Conservation (phyloP, 2,797 vertebrate species). For the Stomatorhinus walkeri region DNA sequence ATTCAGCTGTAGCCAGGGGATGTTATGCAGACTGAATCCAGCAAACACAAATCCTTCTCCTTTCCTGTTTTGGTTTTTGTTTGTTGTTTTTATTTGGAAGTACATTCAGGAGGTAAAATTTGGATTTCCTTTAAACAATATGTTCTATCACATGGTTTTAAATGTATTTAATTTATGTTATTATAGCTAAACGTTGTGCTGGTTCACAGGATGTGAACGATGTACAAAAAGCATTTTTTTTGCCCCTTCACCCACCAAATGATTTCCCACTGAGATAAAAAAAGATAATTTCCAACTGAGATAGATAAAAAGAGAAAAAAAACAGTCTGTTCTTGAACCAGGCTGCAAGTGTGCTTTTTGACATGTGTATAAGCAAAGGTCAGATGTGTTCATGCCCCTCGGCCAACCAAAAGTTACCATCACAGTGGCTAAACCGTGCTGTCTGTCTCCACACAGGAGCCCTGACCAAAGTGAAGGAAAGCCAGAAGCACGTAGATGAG, state of each 20-base stretch:
- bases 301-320: neutral
- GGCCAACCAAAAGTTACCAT: neutral
- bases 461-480: slow-evolving; percentile 95
- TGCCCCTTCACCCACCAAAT: neutral
- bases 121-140: neutral
- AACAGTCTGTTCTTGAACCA: neutral
- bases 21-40: neutral
- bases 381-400: neutral
- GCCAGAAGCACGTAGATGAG: slow-evolving; percentile 91
- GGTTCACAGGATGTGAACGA: neutral
- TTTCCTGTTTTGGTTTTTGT: neutral
- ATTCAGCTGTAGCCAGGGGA: neutral
- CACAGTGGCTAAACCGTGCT: neutral
- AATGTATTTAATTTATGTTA: neutral
- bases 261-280: neutral
- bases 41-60: neutral
- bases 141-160: neutral
- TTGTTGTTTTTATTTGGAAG: neutral
- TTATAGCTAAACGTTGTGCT: neutral
- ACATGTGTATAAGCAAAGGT: neutral
- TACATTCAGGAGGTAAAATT: neutral
- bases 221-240: neutral
- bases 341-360: neutral
- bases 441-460: slow-evolving; percentile 66
- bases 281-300: neutral